A percentile compares a stretch with the other conserved stretches of the same genome.
Conservation (phyloP, 2,888 invertebrate genomes). For the Gastrophysa polygoni region DNA sequence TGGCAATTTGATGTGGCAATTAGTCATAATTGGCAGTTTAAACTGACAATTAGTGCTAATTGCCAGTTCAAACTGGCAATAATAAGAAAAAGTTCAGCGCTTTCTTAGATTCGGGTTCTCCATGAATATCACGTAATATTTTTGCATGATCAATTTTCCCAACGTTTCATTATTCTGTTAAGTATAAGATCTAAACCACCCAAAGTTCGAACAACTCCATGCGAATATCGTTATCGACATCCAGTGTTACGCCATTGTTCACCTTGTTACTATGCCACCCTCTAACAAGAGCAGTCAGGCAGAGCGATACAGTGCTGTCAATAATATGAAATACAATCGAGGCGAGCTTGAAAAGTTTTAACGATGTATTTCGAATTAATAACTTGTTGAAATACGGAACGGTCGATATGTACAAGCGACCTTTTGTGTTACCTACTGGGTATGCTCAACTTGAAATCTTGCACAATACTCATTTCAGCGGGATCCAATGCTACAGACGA, state of each 20-base stretch:
- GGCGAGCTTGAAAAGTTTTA: constrained; percentile 60
- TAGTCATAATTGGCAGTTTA: too few species aligned
- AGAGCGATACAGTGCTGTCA: constrained; percentile 51
- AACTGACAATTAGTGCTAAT: too few species aligned
- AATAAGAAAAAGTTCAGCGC: too few species aligned
- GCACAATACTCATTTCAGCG: neutral
- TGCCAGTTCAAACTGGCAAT: too few species aligned
- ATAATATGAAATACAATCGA: constrained; percentile 56
- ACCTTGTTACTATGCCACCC: constrained; percentile 50
- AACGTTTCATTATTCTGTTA: too few species aligned
- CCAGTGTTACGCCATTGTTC: constrained; percentile 48
- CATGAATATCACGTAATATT: too few species aligned
- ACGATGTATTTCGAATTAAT: constrained; percentile 60
- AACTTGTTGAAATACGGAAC: constrained; percentile 56
- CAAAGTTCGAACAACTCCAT: too few species aligned
- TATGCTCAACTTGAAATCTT: neutral
- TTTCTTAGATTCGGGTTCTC: too few species aligned
- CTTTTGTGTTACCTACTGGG: neutral
- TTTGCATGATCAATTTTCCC: too few species aligned
- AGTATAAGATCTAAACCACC: too few species aligned
- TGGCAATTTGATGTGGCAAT: too few species aligned
- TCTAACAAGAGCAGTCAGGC: constrained; percentile 57
- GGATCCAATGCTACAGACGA: too few species aligned
- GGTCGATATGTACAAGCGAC: constrained; percentile 52
- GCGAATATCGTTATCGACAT: neutral